Conservation (phyloP, 2,113 vertebrate species). For the Dendrocopos noguchii region DNA sequence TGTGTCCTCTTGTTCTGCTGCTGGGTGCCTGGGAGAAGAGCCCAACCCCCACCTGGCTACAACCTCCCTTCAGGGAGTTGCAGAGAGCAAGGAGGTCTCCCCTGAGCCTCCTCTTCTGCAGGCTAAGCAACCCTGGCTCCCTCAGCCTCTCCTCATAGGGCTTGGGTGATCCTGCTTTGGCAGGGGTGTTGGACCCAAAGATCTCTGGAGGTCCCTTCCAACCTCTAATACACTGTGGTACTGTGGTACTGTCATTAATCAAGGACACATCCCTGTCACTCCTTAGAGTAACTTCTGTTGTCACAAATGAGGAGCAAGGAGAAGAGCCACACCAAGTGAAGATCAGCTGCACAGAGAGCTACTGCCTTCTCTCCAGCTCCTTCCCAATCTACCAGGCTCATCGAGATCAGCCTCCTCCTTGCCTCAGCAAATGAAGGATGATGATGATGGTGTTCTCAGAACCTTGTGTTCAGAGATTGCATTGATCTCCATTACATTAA, state of each 20-base stretch:
- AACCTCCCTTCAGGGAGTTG: too few species aligned
- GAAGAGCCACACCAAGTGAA: not conserved
- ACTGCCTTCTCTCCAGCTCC: not conserved
- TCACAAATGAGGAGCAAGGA: not conserved
- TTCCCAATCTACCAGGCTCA: not conserved
- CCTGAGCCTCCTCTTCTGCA: too few species aligned
- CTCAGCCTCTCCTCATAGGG: too few species aligned
- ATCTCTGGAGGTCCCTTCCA: too few species aligned
- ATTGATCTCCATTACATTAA: conserved; percentile 44
- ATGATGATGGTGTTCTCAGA: conserved; percentile 27
- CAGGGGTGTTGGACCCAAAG: too few species aligned
- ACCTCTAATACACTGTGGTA: too few species aligned
- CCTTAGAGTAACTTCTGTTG: not conserved
- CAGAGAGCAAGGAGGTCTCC: too few species aligned
- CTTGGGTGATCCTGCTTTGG: too few species aligned
- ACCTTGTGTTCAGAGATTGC: not conserved
- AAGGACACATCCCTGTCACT: not conserved
- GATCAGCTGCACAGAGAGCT: not conserved
- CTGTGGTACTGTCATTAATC: not conserved
- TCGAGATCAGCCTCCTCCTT: not conserved
- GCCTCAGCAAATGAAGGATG: not conserved
- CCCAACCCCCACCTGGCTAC: too few species aligned
- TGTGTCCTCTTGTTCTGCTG: too few species aligned
- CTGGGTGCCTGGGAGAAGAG: too few species aligned
- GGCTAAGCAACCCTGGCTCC: too few species aligned